A percentile compares a stretch with the other conserved stretches of the same genome.
These are phyloP conservation scores for Brachyhypopomus gauderio DNA, from an alignment of 2,113 vertebrate species.

Conservation along the genomic window DNA sequence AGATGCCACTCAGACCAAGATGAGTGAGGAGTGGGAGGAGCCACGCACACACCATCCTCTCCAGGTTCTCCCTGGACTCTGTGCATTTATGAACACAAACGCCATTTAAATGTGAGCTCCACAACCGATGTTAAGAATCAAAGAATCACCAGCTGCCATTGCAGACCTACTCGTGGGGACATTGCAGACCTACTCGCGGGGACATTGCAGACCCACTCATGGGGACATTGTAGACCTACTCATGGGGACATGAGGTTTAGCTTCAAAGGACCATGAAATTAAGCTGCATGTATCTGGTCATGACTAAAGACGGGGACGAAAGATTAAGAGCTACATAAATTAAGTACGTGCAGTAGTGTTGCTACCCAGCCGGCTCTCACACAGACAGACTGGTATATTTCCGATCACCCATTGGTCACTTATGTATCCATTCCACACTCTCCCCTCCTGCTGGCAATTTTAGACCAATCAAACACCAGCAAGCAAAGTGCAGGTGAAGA, in stretches of 20 bases:
- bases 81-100: neutral
- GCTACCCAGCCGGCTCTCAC: no score
- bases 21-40: no score
- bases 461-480: no score
- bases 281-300: neutral
- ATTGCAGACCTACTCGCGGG: conserved; percentile 8
- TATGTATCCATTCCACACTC: no score
- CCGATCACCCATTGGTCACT: no score
- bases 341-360: neutral
- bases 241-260: conserved; percentile 30
- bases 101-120: conserved; percentile 12
- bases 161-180: conserved; percentile 8
- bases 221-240: conserved; percentile 13
- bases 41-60: no score
- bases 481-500: no score
- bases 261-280: conserved; percentile 55
- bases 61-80: no score
- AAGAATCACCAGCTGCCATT: conserved; percentile 40
- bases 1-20: no score
- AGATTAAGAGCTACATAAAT: neutral
- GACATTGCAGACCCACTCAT: conserved; percentile 6
- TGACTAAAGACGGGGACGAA: conserved; percentile 21
- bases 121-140: conserved; percentile 24
- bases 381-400: no score
- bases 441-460: no score